Conservation (phyloP, 2,797 vertebrate species). For the Lagodon rhomboides region DNA sequence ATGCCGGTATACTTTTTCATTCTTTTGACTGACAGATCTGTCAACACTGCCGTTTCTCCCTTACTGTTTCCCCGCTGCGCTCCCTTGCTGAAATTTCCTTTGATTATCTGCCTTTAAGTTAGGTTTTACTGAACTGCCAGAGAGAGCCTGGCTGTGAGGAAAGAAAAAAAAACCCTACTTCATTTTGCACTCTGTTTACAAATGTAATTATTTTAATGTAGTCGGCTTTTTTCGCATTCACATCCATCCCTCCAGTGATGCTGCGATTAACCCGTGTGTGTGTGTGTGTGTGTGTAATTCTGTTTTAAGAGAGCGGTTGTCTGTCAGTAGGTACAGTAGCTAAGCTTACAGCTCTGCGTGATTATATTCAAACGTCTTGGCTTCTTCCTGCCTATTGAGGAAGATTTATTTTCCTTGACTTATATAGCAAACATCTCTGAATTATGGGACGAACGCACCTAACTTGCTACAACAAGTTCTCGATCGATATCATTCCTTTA, state of each 20-base stretch:
- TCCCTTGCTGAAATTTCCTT: constrained; percentile 65
- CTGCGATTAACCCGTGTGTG: constrained; percentile 17
- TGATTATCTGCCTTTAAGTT: constrained; percentile 71
- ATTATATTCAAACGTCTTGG: background rate
- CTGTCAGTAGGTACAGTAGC: background rate
- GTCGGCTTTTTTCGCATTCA: constrained; percentile 30
- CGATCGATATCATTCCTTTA: constrained; percentile 12
- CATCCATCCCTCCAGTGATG: constrained; percentile 27
- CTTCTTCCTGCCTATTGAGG: constrained; percentile 1
- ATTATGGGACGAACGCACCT: constrained; percentile 1
- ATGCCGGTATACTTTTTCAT: constrained; percentile 49
- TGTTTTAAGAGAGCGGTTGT: constrained; percentile 10
- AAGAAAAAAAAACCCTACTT: constrained; percentile 28
- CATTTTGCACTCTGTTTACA: constrained; percentile 48
- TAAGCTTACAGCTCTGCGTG: background rate
- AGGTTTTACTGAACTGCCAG: constrained; percentile 43
- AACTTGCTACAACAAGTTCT: constrained; percentile 4
- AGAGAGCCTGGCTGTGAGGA: background rate
- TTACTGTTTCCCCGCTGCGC: constrained; percentile 65
- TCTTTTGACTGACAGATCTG: constrained; percentile 75
- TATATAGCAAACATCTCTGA: background rate
- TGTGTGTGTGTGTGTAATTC: constrained; percentile 2
- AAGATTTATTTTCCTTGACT: constrained; percentile 10
- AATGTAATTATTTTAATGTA: constrained; percentile 57
- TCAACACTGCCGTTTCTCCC: constrained; percentile 67